Percentiles rank a stretch among this genome's conserved stretches.
phyloP scores from a whole-genome alignment of 2,888 invertebrate genomes.

The Tryphoninae sp. region DNA sequence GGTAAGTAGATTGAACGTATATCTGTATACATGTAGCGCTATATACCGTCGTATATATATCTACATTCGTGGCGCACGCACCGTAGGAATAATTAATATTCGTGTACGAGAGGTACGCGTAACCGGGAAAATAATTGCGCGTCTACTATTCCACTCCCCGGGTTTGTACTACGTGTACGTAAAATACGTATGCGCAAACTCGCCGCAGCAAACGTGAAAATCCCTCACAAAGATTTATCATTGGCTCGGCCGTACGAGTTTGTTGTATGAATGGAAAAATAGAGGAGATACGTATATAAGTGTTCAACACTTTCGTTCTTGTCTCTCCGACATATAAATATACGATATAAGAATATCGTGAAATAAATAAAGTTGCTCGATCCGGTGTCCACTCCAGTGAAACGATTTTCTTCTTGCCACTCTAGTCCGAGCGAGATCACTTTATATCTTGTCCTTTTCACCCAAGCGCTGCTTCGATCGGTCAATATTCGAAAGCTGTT shows the following conservation, averaged over 20 bases:
- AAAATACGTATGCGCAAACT: conserved; percentile 16
- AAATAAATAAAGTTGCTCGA: too few relatives aligned
- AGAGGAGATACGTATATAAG: conserved; percentile 2
- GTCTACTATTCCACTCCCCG: not conserved
- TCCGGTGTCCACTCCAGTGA: not conserved
- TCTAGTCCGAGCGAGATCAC: not conserved
- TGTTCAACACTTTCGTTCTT: conserved; percentile 48
- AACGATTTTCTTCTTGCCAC: not conserved
- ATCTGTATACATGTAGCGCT: conserved; percentile 10
- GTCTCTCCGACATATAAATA: conserved; percentile 22
- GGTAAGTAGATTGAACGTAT: not conserved
- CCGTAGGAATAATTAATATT: conserved; percentile 55
- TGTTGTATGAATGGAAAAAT: conserved; percentile 17
- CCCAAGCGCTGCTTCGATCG: conserved; percentile 30
- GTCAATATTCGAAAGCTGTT: conserved; percentile 58
- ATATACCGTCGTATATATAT: conserved; percentile 21
- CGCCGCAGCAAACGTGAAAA: conserved; percentile 4
- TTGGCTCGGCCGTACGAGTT: conserved; percentile 33
- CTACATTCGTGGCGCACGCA: conserved; percentile 40
- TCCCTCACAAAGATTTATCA: conserved; percentile 33
- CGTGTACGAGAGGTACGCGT: conserved; percentile 52
- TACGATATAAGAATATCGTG: not conserved
- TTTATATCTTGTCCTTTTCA: conserved; percentile 14
- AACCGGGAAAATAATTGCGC: conserved; percentile 48
- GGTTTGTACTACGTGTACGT: not conserved